Percentiles rank a stretch among this genome's conserved stretches.
Conservation (phyloP, 2,888 invertebrate species). For the Odontothrips loti region DNA sequence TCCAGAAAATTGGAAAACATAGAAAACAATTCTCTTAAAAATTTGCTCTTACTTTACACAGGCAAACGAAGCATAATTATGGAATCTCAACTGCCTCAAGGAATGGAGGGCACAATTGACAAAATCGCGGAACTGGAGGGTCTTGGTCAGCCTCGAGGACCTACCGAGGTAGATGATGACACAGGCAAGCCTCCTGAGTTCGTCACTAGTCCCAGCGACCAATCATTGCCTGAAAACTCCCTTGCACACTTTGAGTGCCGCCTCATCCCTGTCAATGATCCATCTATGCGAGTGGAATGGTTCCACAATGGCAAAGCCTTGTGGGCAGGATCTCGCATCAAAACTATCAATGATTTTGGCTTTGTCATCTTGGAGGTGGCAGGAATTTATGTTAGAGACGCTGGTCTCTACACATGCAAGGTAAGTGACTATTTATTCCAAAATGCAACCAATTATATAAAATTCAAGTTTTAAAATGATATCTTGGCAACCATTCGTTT, state of each 20-base stretch:
- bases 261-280: slow-evolving; percentile 82
- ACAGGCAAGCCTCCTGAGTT: slow-evolving; percentile 86
- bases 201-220: slow-evolving; percentile 78
- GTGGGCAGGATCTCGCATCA: slow-evolving; percentile 84
- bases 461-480: not conserved
- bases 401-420: slow-evolving; percentile 87
- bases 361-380: slow-evolving; percentile 94
- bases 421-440: slow-evolving; percentile 37
- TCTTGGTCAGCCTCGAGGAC: slow-evolving; percentile 64
- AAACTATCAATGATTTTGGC: slow-evolving; percentile 96
- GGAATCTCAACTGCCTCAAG: slow-evolving; percentile 86
- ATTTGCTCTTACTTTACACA: slow-evolving; percentile 32
- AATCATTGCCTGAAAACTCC: slow-evolving; percentile 78
- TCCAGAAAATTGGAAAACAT: not conserved
- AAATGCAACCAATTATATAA: not conserved
- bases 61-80: slow-evolving; percentile 81
- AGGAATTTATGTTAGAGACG: slow-evolving; percentile 85
- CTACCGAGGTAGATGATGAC: slow-evolving; percentile 70
- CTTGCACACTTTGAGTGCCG: slow-evolving; percentile 91
- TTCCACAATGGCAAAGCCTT: slow-evolving; percentile 94
- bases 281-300: slow-evolving; percentile 94
- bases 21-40: not conserved
- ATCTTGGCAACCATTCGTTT: too few relatives aligned
- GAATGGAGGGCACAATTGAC: slow-evolving; percentile 90
- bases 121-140: slow-evolving; percentile 90